phyloP scores from a whole-genome alignment of 2,888 invertebrate genomes.

The Halictus quadricinctus region DNA sequence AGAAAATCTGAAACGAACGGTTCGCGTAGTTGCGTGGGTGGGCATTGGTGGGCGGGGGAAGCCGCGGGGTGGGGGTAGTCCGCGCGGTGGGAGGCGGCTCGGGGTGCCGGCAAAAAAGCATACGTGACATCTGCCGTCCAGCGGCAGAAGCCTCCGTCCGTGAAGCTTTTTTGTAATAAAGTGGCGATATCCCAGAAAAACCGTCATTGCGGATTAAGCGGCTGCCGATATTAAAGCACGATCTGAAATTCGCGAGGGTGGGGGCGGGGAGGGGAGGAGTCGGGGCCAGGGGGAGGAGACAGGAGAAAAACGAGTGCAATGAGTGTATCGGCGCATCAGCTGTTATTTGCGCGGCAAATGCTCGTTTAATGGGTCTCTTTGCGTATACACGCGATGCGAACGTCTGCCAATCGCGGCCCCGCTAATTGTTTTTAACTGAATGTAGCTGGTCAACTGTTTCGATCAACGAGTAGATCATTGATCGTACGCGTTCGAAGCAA shows the following conservation, averaged over 20 bases:
- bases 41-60: not conserved
- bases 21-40: constrained; percentile 11
- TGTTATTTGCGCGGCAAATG: constrained; percentile 69
- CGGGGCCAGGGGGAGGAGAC: not conserved
- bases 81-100: not conserved
- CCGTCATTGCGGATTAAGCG: constrained; percentile 75
- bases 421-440: constrained; percentile 52
- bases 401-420: constrained; percentile 41
- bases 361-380: constrained; percentile 65
- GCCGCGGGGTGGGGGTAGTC: constrained; percentile 13
- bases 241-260: constrained; percentile 68
- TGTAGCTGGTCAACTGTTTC: not conserved
- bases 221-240: constrained; percentile 75
- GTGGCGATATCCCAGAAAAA: constrained; percentile 74
- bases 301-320: constrained; percentile 44
- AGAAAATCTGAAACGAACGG: constrained; percentile 42
- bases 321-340: constrained; percentile 61
- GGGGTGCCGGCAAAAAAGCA: constrained; percentile 64
- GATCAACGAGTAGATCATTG: not conserved
- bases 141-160: constrained; percentile 50
- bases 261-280: not conserved
- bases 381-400: constrained; percentile 56
- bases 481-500: not conserved
- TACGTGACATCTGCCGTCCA: constrained; percentile 80
- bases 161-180: constrained; percentile 79